Base-by-base conservation (phyloP, 64 coral and sea anemone genomes). In the Porites australiensis region DNA sequence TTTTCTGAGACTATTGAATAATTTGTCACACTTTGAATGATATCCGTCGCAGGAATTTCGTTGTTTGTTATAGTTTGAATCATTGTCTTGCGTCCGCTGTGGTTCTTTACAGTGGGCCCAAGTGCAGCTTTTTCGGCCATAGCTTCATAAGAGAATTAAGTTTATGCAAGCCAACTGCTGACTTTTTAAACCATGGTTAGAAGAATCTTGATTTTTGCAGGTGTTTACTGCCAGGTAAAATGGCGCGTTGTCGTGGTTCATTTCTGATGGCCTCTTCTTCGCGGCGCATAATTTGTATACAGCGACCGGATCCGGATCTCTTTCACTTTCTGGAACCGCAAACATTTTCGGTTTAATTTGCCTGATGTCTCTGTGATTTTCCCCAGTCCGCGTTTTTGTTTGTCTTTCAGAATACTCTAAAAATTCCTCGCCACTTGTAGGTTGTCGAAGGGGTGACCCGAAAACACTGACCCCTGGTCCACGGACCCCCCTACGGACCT, bases 371-470 rank as follows among this genome's bases (percentile, higher is more conserved):
- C 74, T 4, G 86, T 27, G 58, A n/a, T 79, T 90, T 53, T 79
- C 57, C 0, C 58, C 55, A 46, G 88, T 79, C 82, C 83, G 75
- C 14, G 89, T 96, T 9, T 95, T 95, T 4, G 89, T 95, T 91
- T 95, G 64, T 73, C 88, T 88, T 50, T 93, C 75, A 48, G 14
- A 48, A 58, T 64, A 89, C 55, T 89, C 77, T n/a, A 94, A 89
- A 18, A 20, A 82, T 44, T 89, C 69, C 46, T 27, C 22, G 7
- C 70, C 86, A 7, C 51, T 87, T 72, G 50, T 23, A 53, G 15
- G 58, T 55, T 72, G 18, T 2, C 16, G 65, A 2, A 87, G 66
- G n/a, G n/a, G n/a, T n/a, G n/a, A n/a, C n/a, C n/a, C n/a, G n/a
- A n/a, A n/a, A n/a, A n/a, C n/a, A n/a, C n/a, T n/a, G n/a, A n/a